phyloP scores from a whole-genome alignment of 1,140 invertebrate species.

The Akabosia matsudoensis region DNA sequence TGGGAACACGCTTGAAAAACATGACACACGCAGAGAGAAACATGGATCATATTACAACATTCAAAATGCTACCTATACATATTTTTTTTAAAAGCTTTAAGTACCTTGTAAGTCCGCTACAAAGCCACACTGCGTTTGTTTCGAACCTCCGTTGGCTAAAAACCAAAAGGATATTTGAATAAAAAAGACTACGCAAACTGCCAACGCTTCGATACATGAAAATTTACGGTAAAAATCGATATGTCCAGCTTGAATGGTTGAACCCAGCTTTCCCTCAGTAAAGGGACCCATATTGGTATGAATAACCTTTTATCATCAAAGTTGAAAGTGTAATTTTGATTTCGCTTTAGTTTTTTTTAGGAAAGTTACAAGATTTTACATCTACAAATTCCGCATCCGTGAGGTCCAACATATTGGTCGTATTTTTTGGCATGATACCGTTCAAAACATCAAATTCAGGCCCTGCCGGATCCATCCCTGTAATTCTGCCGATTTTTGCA shows the following conservation, averaged over 20 bases:
- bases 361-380: constrained; percentile 56
- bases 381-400: constrained; percentile 83
- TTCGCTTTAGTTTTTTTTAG: neutral
- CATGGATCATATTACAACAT: too few relatives aligned
- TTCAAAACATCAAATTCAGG: constrained; percentile 57
- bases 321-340: neutral
- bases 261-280: neutral
- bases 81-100: too few relatives aligned
- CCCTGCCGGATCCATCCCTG: constrained; percentile 71
- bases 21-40: too few relatives aligned
- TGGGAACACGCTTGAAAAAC: too few relatives aligned
- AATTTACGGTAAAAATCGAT: neutral
- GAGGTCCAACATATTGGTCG: constrained; percentile 69
- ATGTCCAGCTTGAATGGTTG: neutral
- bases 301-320: neutral
- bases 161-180: too few relatives aligned
- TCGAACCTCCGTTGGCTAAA: too few relatives aligned
- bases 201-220: too few relatives aligned
- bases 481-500: constrained; percentile 65
- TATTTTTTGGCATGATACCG: constrained; percentile 62
- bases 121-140: too few relatives aligned
- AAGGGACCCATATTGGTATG: neutral
- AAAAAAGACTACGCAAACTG: too few relatives aligned
- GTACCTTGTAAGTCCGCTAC: too few relatives aligned
- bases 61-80: too few relatives aligned